These are phyloP conservation scores for Resseliella maxima DNA, from an alignment of 2,888 invertebrate genomes.

Conservation along the genomic window DNA sequence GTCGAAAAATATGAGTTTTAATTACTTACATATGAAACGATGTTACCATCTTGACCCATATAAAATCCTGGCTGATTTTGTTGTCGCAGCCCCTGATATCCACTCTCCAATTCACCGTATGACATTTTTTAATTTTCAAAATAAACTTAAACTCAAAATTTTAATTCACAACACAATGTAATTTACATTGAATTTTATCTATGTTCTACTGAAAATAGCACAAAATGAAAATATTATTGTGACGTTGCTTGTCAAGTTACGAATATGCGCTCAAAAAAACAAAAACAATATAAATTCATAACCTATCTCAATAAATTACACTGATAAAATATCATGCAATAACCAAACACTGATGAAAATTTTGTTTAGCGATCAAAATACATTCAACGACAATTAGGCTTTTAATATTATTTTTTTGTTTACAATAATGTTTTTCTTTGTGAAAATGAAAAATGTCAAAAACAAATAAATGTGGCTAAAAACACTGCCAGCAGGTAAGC, in stretches of 20 bases:
- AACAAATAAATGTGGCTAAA: background rate
- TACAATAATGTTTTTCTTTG: no score
- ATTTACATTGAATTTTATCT: background rate
- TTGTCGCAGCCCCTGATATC: constrained; percentile 87
- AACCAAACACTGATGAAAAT: background rate
- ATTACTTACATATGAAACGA: constrained; percentile 73
- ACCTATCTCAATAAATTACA: constrained; percentile 23
- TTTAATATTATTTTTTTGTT: no score
- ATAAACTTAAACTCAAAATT: background rate
- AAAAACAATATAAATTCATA: background rate
- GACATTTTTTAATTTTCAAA: constrained; percentile 73
- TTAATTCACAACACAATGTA: background rate
- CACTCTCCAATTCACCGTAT: constrained; percentile 92
- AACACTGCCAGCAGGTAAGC: background rate
- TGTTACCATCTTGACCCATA: constrained; percentile 77
- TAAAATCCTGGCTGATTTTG: constrained; percentile 79
- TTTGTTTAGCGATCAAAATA: background rate
- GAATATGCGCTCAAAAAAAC: background rate
- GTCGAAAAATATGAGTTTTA: background rate
- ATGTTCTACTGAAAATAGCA: background rate
- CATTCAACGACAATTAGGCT: no score
- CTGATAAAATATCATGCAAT: background rate
- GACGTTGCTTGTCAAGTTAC: background rate
- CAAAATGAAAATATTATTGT: background rate
- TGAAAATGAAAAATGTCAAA: background rate